phyloP scores from a whole-genome alignment of 2,113 vertebrate species.

The Neolamprologus devosi region DNA sequence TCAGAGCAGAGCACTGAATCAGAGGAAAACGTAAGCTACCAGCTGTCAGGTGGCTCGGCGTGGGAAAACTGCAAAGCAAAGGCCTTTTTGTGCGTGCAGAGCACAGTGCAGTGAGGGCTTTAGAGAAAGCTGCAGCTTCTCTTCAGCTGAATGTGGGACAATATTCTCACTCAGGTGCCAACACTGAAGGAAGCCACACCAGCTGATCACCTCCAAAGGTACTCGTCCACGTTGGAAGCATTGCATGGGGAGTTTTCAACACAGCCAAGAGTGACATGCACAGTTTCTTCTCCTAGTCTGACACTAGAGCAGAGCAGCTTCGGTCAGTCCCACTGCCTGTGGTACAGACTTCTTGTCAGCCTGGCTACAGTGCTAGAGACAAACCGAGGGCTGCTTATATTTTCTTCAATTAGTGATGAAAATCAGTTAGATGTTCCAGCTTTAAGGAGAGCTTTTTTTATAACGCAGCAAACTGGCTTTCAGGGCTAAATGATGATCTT shows the following conservation, averaged over 20 bases:
- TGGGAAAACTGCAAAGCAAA: neutral
- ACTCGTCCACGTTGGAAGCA: neutral
- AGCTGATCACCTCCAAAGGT: neutral
- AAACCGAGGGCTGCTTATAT: accelerated
- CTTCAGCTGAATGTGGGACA: neutral
- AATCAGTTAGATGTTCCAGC: accelerated
- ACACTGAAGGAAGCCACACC: neutral
- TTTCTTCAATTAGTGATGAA: accelerated
- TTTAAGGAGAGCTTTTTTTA: neutral
- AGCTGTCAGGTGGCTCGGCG: neutral
- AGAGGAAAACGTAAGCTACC: neutral
- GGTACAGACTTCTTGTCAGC: neutral
- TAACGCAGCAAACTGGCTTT: neutral
- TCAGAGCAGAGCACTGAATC: neutral
- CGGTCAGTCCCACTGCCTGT: neutral
- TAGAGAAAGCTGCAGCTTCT: neutral
- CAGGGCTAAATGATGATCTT: accelerated
- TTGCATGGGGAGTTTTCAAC: neutral
- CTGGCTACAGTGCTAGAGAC: neutral
- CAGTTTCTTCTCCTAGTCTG: neutral
- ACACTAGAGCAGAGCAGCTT: neutral
- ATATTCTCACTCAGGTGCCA: neutral
- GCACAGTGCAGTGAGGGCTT: neutral
- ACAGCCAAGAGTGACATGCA: neutral
- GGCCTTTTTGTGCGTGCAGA: neutral